Evolutionary conservation across 2,888 invertebrate species (phyloP).

Genomic region (Rosalia funebris): DNA sequence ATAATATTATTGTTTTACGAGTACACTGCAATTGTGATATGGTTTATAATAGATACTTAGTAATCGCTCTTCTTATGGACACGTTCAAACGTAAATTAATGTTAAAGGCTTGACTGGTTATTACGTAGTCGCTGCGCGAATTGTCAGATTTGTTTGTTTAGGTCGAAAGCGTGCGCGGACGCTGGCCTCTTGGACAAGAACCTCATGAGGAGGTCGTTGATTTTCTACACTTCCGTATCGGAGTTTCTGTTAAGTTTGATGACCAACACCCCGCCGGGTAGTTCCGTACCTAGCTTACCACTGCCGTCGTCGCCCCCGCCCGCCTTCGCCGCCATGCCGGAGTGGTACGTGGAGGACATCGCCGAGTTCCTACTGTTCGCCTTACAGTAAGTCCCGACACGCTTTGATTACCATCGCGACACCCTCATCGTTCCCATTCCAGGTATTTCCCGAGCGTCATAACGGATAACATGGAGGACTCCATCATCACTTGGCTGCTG

Average conservation of each 20-base stretch:
- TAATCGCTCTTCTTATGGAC: too few species aligned
- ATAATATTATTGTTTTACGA: too few species aligned
- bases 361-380: slow-evolving; percentile 95
- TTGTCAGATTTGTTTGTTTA: slow-evolving; percentile 60
- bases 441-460: slow-evolving; percentile 82
- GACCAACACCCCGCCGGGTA: slow-evolving; percentile 67
- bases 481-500: slow-evolving; percentile 88
- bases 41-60: too few species aligned
- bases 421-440: slow-evolving; percentile 47
- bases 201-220: slow-evolving; percentile 82
- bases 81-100: too few species aligned
- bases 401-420: not conserved
- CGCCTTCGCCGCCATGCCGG: slow-evolving; percentile 90
- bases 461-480: slow-evolving; percentile 80
- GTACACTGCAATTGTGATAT: too few species aligned
- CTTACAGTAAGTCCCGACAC: slow-evolving; percentile 79
- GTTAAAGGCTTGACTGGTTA: too few species aligned
- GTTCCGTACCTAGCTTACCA: slow-evolving; percentile 67
- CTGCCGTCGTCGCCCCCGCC: slow-evolving; percentile 72
- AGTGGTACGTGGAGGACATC: slow-evolving; percentile 97
- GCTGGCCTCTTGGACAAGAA: slow-evolving; percentile 87
- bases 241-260: slow-evolving; percentile 78
- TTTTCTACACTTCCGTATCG: slow-evolving; percentile 89
- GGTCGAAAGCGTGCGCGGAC: slow-evolving; percentile 92
- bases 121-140: too few species aligned